phyloP scores from a whole-genome alignment of 2,113 vertebrate genomes.

The Laterallus jamaicensis region DNA sequence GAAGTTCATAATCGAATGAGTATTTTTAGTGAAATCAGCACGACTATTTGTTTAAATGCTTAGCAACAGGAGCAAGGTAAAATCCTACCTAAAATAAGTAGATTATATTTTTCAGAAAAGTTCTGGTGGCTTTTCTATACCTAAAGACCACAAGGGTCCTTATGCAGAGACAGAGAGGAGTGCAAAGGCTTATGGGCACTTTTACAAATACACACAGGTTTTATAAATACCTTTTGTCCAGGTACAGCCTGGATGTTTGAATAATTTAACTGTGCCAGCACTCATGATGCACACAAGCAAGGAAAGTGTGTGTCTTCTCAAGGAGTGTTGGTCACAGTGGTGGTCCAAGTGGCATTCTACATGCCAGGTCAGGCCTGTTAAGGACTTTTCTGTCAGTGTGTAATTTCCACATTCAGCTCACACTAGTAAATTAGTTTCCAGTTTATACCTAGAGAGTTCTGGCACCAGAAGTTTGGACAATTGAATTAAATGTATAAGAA shows the following conservation, averaged over 20 bases:
- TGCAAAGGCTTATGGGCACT: neutral
- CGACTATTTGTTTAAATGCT: neutral
- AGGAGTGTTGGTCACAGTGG: neutral
- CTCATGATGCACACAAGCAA: neutral
- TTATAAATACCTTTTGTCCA: neutral
- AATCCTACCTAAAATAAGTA: neutral
- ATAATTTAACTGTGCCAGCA: neutral
- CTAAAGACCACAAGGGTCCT: neutral
- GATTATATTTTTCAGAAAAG: neutral
- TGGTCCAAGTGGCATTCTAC: neutral
- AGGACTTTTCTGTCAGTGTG: neutral
- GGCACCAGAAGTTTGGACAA: neutral
- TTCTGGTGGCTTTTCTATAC: neutral
- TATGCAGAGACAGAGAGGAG: neutral
- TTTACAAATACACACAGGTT: neutral
- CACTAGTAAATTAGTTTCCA: neutral
- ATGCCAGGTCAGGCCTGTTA: neutral
- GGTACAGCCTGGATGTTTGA: neutral
- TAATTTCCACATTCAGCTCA: neutral
- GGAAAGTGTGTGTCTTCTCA: neutral
- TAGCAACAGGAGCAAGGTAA: neutral
- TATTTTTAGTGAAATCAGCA: neutral
- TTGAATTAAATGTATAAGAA: neutral
- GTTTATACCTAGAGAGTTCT: neutral
- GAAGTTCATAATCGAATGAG: neutral